These are phyloP conservation scores for Actenoides hombroni DNA, from an alignment of 2,113 vertebrate species.

Conservation along the genomic window DNA sequence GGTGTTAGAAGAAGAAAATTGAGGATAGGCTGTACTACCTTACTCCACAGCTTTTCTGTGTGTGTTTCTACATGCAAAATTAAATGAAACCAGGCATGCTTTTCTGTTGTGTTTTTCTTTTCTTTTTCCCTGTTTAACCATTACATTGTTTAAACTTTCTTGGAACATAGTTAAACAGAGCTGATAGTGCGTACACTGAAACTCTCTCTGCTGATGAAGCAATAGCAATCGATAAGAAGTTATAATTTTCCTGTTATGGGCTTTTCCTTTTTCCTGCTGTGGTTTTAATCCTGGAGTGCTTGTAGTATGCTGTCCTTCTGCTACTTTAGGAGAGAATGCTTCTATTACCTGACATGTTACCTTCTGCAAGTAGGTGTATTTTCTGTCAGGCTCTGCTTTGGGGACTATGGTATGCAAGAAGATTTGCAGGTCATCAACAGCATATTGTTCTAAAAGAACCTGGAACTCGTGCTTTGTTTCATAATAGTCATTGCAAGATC, in stretches of 20 bases:
- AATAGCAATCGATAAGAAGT: slow-evolving; percentile 33
- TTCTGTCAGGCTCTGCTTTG: background rate
- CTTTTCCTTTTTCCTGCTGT: background rate
- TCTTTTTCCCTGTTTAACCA: slow-evolving; percentile 1
- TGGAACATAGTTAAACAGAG: slow-evolving; percentile 55
- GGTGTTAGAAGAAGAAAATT: background rate
- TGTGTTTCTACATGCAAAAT: background rate
- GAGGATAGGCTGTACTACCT: background rate
- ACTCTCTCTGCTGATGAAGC: slow-evolving; percentile 9
- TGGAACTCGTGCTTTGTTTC: background rate
- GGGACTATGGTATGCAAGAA: background rate
- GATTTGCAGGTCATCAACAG: background rate
- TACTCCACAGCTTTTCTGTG: background rate
- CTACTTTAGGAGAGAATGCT: background rate
- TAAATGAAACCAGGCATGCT: background rate
- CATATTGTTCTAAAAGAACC: background rate
- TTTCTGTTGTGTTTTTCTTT: background rate
- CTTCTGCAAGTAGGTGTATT: background rate
- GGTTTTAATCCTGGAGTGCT: background rate
- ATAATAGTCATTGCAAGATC: background rate
- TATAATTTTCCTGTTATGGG: background rate
- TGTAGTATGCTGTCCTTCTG: background rate
- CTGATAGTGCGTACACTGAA: background rate
- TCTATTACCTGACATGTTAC: background rate
- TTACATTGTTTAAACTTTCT: slow-evolving; percentile 50